These are phyloP conservation scores for Netelia inedita DNA, from an alignment of 2,888 invertebrate genomes.

Conservation along the genomic window DNA sequence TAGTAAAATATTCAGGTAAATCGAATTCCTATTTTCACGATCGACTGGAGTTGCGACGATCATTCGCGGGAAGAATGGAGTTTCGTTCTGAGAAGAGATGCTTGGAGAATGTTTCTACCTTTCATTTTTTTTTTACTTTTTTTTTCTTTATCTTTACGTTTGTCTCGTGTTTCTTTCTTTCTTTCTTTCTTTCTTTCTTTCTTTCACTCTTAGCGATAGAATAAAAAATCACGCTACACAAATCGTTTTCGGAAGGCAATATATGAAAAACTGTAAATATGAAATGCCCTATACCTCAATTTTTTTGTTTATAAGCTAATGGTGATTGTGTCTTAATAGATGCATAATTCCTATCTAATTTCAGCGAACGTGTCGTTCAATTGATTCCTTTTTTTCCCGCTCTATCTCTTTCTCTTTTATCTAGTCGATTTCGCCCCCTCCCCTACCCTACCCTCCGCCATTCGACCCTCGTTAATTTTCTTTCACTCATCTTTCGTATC, in stretches of 20 bases:
- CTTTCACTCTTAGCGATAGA: slow-evolving; percentile 50
- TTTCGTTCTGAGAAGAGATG: slow-evolving; percentile 75
- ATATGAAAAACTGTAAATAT: slow-evolving; percentile 75
- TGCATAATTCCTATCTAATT: slow-evolving; percentile 78
- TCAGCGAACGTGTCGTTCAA: slow-evolving; percentile 75
- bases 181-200: slow-evolving; percentile 8
- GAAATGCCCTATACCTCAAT: slow-evolving; percentile 81
- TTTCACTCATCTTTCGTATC: not conserved
- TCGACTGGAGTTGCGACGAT: slow-evolving; percentile 72
- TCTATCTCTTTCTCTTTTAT: not conserved
- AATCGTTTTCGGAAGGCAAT: slow-evolving; percentile 81
- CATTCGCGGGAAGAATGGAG: slow-evolving; percentile 77
- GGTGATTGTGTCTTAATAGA: slow-evolving; percentile 80
- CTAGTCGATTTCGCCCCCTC: not conserved
- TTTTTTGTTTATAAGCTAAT: slow-evolving; percentile 77
- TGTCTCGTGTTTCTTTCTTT: slow-evolving; percentile 19
- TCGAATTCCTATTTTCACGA: slow-evolving; percentile 61
- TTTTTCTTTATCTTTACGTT: slow-evolving; percentile 28
- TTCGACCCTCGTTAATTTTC: not conserved
- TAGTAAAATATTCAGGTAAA: slow-evolving; percentile 65
- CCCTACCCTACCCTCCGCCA: not conserved
- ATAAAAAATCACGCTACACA: slow-evolving; percentile 77
- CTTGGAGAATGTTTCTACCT: slow-evolving; percentile 58
- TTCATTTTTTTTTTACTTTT: slow-evolving; percentile 36
- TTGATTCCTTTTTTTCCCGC: slow-evolving; percentile 69